Conservation (phyloP, 2,797 vertebrate species). For the Fringilla coelebs region DNA sequence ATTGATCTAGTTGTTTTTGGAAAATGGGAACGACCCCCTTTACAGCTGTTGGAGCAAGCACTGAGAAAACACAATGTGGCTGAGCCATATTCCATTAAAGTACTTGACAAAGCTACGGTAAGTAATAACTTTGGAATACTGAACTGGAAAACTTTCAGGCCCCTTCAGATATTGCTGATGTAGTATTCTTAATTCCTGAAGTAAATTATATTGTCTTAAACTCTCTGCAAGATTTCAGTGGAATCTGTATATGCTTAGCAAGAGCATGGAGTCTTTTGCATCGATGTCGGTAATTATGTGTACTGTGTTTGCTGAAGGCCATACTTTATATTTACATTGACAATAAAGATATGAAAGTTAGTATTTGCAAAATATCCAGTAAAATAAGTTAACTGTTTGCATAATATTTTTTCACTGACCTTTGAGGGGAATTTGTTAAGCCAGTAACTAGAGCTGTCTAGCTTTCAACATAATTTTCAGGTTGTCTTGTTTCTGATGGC, state of each 20-base stretch:
- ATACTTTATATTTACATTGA: neutral
- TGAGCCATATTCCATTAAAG: conserved; percentile 94
- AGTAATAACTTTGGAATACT: conserved; percentile 53
- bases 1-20: conserved; percentile 98
- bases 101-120: conserved; percentile 97
- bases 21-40: conserved; percentile 93
- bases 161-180: neutral
- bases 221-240: neutral
- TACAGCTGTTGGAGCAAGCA: conserved; percentile 93
- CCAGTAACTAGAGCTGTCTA: neutral
- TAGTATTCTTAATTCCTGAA: neutral
- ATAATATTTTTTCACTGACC: neutral
- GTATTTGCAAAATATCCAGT: neutral
- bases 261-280: neutral
- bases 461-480: neutral
- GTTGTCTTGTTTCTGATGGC: neutral
- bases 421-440: neutral
- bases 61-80: conserved; percentile 93
- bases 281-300: accelerated
- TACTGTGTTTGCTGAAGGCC: neutral
- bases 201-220: neutral
- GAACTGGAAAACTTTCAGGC: neutral
- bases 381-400: neutral
- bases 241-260: neutral
- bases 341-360: neutral